These are phyloP conservation scores for Pseudopodoces humilis DNA, from an alignment of 2,113 vertebrate genomes.

Conservation along the genomic window DNA sequence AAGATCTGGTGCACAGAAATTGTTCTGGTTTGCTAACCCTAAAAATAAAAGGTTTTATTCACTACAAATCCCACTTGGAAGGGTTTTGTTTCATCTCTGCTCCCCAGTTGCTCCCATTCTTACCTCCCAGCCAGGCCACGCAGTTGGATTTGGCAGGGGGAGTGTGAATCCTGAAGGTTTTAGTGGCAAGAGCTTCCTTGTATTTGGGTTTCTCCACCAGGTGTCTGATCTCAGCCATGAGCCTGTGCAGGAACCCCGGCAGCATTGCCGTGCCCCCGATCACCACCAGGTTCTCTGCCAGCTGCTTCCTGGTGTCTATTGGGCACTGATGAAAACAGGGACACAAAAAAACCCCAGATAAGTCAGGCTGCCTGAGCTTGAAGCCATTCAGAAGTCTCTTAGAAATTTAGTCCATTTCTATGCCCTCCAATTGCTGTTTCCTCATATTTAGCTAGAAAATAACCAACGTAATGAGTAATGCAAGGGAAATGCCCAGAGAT, in stretches of 20 bases:
- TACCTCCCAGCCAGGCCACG: conserved; percentile 97
- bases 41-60: not conserved
- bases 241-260: conserved; percentile 92
- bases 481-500: not conserved
- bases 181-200: conserved; percentile 84
- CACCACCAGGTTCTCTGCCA: conserved; percentile 94
- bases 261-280: conserved; percentile 94
- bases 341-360: not conserved
- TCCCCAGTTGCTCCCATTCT: not conserved
- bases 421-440: not conserved
- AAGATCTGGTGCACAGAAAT: not conserved
- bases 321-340: conserved; percentile 81
- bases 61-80: not conserved
- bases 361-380: not conserved
- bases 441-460: not conserved
- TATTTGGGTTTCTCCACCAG: conserved; percentile 95
- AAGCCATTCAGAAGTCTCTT: not conserved
- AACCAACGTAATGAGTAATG: rapidly evolving
- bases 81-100: too few species aligned
- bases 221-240: conserved; percentile 91
- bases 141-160: conserved; percentile 96
- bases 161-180: conserved; percentile 90
- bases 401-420: not conserved
- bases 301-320: conserved; percentile 92
- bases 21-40: not conserved